Evolutionary conservation across 2,888 invertebrate genomes (phyloP).

Genomic region (Leptarthrus brevirostris): DNA sequence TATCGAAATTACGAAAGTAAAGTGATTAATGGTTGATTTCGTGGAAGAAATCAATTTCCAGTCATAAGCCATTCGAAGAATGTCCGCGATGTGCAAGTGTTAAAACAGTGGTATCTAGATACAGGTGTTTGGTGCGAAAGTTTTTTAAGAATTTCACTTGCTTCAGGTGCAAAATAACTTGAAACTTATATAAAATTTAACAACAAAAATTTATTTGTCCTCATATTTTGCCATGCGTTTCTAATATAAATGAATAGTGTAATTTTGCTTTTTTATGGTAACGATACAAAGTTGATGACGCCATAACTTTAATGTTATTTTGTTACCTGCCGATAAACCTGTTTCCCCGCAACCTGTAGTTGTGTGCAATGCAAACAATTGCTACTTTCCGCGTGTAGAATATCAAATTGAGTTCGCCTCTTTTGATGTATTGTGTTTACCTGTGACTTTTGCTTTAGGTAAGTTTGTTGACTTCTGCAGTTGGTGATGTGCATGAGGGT

Average conservation of each 20-base stretch:
- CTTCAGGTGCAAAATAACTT: too few species aligned
- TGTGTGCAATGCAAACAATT: neutral
- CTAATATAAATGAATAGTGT: too few species aligned
- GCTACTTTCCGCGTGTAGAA: neutral
- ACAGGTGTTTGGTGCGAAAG: neutral
- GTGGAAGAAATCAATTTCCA: neutral
- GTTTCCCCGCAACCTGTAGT: neutral
- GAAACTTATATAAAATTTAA: too few species aligned
- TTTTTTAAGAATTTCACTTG: too few species aligned
- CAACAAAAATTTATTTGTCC: too few species aligned
- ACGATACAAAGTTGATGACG: conserved; percentile 2
- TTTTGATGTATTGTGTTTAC: neutral
- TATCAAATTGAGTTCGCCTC: neutral
- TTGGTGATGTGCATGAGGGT: neutral
- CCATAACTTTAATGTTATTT: conserved; percentile 17
- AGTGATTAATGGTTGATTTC: neutral
- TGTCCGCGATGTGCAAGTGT: neutral
- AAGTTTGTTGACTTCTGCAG: neutral
- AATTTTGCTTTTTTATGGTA: too few species aligned
- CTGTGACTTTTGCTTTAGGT: neutral
- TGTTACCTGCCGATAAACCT: conserved; percentile 6
- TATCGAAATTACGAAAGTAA: too few species aligned
- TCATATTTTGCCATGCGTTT: too few species aligned
- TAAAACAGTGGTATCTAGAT: neutral
- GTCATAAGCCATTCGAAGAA: neutral